Evolutionary conservation across 2,113 vertebrate species (phyloP).

Genomic region (Etia nguti): DNA sequence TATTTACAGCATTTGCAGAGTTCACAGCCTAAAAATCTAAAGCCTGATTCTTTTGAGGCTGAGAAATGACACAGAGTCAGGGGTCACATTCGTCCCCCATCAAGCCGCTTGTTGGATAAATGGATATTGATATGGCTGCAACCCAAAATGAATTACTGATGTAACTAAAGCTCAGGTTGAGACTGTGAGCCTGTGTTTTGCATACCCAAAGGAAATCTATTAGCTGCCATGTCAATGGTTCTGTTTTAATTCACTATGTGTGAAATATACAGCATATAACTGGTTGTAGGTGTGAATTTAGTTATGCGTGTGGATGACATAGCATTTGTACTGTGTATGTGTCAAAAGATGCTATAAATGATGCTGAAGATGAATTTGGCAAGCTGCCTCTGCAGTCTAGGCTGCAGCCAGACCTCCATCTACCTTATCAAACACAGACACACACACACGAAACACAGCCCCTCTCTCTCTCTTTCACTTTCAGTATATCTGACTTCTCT

Average conservation of each 20-base stretch:
- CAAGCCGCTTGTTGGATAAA: conserved; percentile 28
- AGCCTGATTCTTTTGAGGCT: background rate
- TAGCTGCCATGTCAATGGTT: background rate
- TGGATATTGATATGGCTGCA: conserved; percentile 60
- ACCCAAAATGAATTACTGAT: conserved; percentile 56
- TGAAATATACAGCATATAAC: background rate
- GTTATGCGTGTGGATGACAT: background rate
- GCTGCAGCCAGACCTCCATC: conserved; percentile 1
- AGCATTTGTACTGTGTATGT: background rate
- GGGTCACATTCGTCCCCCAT: background rate
- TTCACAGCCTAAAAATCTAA: background rate
- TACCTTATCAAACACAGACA: background rate
- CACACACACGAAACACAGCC: background rate
- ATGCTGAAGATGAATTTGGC: conserved; percentile 2
- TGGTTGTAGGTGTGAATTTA: background rate
- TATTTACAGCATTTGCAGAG: background rate
- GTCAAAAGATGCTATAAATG: conserved; percentile 23
- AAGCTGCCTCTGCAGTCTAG: conserved; percentile 27
- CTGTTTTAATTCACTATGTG: background rate
- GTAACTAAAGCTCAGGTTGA: conserved; percentile 52
- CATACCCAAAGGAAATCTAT: background rate
- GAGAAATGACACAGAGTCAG: background rate
- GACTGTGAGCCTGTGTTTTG: background rate
- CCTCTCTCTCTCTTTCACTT: background rate
- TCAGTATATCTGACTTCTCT: background rate